Evolutionary conservation across 2,113 vertebrate species (phyloP).

Genomic region (human (Homo sapiens)): GRCh38 chr3:41482001-41482500

Average conservation of each 20-base stretch:
- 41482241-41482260: background rate
- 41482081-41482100: too few species aligned
- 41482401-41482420: background rate
- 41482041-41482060: too few species aligned
- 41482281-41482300: background rate
- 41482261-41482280: background rate
- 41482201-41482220: background rate
- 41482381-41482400: background rate
- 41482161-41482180: too few species aligned
- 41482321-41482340: background rate
- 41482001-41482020: too few species aligned
- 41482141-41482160: too few species aligned
- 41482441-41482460: background rate
- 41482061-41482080: too few species aligned
- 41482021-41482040: too few species aligned
- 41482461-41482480: rapidly evolving
- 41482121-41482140: too few species aligned
- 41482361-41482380: background rate
- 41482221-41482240: background rate
- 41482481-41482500: background rate
- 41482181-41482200: too few species aligned
- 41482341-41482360: background rate
- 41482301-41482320: background rate
- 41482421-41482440: background rate
- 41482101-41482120: too few species aligned